Conservation (phyloP, 2,797 vertebrate species). For the Semotilus atromaculatus region DNA sequence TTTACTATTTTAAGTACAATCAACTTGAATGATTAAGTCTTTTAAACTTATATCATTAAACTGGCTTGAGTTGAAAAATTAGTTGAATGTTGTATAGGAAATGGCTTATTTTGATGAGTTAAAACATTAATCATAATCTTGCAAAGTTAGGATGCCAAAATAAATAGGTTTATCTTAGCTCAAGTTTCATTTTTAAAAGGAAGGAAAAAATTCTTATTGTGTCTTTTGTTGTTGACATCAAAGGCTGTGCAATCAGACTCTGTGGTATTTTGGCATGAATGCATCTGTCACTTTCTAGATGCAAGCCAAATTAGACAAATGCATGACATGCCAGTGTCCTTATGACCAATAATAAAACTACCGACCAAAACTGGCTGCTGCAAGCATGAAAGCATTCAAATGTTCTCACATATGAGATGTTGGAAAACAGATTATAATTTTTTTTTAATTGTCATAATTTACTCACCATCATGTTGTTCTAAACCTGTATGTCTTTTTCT, state of each 20-base stretch:
- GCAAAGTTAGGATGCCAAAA: neutral
- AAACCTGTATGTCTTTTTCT: neutral
- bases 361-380: neutral
- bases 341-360: neutral
- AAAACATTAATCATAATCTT: no score
- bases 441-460: no score
- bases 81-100: no score
- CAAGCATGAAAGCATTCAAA: neutral
- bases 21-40: no score
- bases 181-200: neutral
- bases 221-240: conserved; percentile 3
- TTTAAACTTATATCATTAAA: no score
- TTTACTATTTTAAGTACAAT: no score
- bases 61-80: no score
- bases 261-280: neutral
- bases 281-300: neutral
- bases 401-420: neutral
- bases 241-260: neutral
- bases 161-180: neutral
- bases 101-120: no score
- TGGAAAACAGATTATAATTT: neutral
- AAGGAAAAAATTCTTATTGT: neutral
- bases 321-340: neutral
- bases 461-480: neutral
- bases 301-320: neutral